Base-by-base conservation (phyloP, 2,113 vertebrate genomes). In the Athene cunicularia region DNA sequence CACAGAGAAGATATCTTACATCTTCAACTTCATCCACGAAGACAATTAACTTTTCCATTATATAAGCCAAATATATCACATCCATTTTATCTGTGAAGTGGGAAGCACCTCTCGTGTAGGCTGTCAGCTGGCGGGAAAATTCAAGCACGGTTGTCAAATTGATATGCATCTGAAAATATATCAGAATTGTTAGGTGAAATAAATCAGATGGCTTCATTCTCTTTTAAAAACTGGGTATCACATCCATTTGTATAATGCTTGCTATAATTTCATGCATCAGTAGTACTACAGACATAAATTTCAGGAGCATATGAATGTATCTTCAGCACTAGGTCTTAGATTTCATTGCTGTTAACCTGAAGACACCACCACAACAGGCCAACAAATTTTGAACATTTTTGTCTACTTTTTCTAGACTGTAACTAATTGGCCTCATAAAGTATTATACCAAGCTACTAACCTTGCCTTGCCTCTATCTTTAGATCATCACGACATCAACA, bases 21-120 rank as follows among this genome's bases (percentile, higher is more conserved):
- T 99, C 98, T 98, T 94, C 97, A 87, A 97, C 96, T 80, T 98
- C 98, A 93, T 98, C 98, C 97, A 98, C 97, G 72, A 99, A 98
- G 94, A 98, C 95, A 28, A 98, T 98, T 95, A 99, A 97, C 91
- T 98, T 98, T 96, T 99, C 99, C 95, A 99, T 98, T 92, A 99
- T 98, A 75, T 99, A 98, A 23, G 99, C 99, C 96, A 99, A 98
- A 80, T 99, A 99, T 96, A 99, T 98, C 49, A 99, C 97, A 67
- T 99, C 99, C 99, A 99, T 99, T 98, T 99, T 99, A 59, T 99
- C 99, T 0, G 96, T 97, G 75, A 99, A 99, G 97, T 98, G 97
- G 10, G 98, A 98, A 47, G 99, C 98, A 89, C 97, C 98, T 97
- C 98, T 98, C 68, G 99, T 99, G 90, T 99, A 98, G 85, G 98